A percentile compares a stretch with the other conserved stretches of the same genome.
phyloP scores from a whole-genome alignment of 2,888 invertebrate species.

The Sphinx pinastri region DNA sequence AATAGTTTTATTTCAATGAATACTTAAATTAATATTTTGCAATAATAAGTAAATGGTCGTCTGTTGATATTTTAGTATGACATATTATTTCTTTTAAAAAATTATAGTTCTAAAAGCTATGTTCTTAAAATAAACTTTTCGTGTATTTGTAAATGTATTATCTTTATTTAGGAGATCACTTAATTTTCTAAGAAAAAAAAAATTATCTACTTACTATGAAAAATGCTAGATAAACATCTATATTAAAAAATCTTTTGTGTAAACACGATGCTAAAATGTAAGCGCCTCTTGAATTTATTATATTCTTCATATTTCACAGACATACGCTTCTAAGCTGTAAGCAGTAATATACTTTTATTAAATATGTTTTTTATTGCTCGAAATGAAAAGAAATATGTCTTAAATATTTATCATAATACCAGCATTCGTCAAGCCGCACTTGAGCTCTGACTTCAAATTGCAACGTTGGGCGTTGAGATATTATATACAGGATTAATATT shows the following conservation, averaged over 20 bases:
- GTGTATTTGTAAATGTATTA: too few relatives aligned
- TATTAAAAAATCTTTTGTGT: neutral
- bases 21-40: too few relatives aligned
- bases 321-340: constrained; percentile 7
- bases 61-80: too few relatives aligned
- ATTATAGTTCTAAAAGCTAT: too few relatives aligned
- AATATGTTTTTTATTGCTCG: constrained; percentile 2
- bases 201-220: neutral
- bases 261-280: neutral
- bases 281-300: neutral
- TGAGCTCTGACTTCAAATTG: neutral
- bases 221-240: neutral
- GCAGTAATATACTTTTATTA: constrained; percentile 18
- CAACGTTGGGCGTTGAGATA: neutral
- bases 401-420: neutral
- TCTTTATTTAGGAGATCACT: neutral
- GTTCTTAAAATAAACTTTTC: too few relatives aligned
- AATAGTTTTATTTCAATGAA: too few relatives aligned
- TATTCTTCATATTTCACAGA: constrained; percentile 6
- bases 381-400: constrained; percentile 18
- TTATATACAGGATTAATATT: neutral
- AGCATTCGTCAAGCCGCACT: neutral
- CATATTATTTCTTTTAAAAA: too few relatives aligned
- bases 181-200: too few relatives aligned
- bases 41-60: too few relatives aligned